These are phyloP conservation scores for Bombylius major DNA, from an alignment of 2,888 invertebrate genomes.

Conservation along the genomic window DNA sequence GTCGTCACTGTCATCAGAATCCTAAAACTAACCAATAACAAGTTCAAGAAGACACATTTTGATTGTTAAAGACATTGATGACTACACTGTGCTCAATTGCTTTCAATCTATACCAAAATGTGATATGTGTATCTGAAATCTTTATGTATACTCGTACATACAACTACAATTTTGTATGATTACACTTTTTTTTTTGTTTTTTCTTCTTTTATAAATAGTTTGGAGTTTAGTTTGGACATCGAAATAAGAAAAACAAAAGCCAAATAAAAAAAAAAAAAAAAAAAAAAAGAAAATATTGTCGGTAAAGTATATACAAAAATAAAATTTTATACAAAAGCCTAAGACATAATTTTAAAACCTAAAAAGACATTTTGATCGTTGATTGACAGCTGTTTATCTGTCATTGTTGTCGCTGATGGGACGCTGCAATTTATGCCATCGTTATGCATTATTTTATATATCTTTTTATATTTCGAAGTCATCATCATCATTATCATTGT, in stretches of 20 bases:
- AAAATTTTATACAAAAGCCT: no score
- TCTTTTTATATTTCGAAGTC: no score
- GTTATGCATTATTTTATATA: background rate
- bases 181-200: no score
- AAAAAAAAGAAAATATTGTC: no score
- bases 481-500: background rate
- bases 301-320: no score
- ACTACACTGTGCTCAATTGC: background rate
- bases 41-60: conserved; percentile 2
- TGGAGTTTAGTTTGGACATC: no score
- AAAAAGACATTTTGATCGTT: conserved; percentile 12
- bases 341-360: background rate
- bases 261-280: no score
- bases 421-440: conserved; percentile 5
- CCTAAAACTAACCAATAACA: background rate
- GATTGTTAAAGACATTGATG: conserved; percentile 7
- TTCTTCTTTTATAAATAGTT: no score
- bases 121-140: no score
- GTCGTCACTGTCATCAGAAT: background rate
- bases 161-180: no score
- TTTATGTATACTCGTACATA: no score
- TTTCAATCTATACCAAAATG: background rate
- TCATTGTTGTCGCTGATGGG: conserved; percentile 13
- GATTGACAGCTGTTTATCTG: conserved; percentile 19
- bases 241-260: no score